Evolutionary conservation across 2,113 vertebrate genomes (phyloP).

Genomic region (Notechis scutatus): DNA sequence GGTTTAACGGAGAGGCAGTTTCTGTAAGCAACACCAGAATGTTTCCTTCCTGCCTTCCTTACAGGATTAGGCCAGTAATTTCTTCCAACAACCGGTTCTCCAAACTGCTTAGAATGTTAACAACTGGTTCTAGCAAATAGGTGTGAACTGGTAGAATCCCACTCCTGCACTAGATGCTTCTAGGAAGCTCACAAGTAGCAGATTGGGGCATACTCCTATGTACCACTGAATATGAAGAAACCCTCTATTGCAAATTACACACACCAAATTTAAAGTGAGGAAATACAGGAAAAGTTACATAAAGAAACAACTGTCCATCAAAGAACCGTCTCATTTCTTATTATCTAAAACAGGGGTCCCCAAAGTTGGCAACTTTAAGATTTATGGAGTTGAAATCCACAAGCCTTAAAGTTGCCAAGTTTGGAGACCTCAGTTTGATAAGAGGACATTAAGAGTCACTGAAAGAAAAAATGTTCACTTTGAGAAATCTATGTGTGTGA

Average conservation of each 20-base stretch:
- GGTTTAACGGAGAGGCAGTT: no score
- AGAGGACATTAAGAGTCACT: conserved; percentile 14
- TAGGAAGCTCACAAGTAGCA: background rate
- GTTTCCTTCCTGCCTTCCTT: no score
- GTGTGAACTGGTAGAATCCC: no score
- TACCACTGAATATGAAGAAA: background rate
- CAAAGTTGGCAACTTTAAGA: no score
- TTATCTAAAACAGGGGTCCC: background rate
- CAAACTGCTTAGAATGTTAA: no score
- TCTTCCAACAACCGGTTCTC: no score
- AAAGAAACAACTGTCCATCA: background rate
- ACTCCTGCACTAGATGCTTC: background rate
- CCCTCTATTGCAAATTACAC: background rate
- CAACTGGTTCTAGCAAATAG: no score
- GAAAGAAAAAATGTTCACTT: conserved; percentile 26
- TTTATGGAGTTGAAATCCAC: no score
- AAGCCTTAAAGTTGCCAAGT: no score
- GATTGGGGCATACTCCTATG: background rate
- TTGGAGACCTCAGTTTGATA: background rate
- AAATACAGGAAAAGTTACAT: background rate
- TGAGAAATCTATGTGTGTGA: conserved; percentile 18
- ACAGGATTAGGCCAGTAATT: no score
- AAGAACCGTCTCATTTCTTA: background rate
- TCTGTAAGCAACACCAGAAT: no score
- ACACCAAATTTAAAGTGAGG: background rate